Evolutionary conservation across 92 coral and sea anemone genomes (phyloP).

Genomic region (Bergia puertoricense): DNA sequence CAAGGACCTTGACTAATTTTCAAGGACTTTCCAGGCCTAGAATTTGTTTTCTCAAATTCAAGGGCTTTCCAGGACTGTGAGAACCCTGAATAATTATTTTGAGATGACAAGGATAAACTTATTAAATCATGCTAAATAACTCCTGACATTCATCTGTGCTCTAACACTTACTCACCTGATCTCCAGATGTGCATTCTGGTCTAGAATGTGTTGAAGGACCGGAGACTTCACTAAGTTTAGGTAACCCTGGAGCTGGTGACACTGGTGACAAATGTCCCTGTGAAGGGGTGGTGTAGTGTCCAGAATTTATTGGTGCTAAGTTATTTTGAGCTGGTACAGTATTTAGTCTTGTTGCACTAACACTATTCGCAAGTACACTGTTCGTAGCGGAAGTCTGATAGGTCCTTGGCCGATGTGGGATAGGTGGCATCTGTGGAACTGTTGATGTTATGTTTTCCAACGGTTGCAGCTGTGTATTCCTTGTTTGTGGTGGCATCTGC

Average conservation of each 20-base stretch:
- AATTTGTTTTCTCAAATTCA: no score
- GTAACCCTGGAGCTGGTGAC: neutral
- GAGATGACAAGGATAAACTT: no score
- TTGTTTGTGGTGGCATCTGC: conserved; percentile 1
- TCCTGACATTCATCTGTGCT: no score
- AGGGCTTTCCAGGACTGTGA: no score
- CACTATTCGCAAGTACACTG: neutral
- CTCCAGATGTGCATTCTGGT: conserved; percentile 1
- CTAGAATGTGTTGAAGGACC: neutral
- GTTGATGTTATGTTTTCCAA: conserved; percentile 31
- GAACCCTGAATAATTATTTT: no score
- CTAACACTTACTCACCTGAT: conserved; percentile 18
- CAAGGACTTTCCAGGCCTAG: no score
- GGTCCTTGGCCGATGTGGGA: conserved; percentile 41
- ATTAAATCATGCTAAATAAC: no score
- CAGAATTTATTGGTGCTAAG: conserved; percentile 4
- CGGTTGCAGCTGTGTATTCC: conserved; percentile 52
- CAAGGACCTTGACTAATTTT: no score
- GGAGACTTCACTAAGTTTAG: neutral
- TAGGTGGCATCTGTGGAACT: conserved; percentile 42
- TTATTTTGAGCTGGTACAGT: neutral
- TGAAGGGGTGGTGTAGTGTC: neutral
- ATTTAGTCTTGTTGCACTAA: neutral
- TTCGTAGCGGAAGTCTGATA: conserved; percentile 16
- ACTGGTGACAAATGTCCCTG: neutral